phyloP scores from a whole-genome alignment of 2,888 invertebrate genomes.

The Microplitis manilae region DNA sequence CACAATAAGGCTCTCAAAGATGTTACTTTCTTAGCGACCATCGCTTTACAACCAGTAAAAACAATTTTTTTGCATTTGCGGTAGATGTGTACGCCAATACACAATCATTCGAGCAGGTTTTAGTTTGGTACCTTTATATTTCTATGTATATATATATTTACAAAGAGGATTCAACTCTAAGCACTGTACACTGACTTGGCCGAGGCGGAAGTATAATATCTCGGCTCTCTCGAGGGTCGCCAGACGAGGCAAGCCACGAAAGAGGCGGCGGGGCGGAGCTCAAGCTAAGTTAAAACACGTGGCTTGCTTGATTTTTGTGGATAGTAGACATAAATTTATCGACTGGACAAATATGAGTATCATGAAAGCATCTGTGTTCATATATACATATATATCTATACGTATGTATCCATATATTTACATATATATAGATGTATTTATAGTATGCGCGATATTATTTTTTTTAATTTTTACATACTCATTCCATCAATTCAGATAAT shows the following conservation, averaged over 20 bases:
- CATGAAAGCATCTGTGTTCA: background rate
- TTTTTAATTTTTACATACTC: conserved; percentile 13
- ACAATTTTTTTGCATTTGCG: conserved; percentile 9
- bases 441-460: background rate
- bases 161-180: too few relatives aligned
- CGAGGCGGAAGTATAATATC: conserved; percentile 10
- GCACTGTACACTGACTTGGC: background rate
- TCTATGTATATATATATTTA: too few relatives aligned
- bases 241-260: conserved; percentile 18
- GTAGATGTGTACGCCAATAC: conserved; percentile 20
- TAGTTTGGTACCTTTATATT: too few relatives aligned
- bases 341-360: conserved; percentile 9
- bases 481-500: background rate
- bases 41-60: conserved; percentile 14
- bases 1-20: conserved; percentile 50
- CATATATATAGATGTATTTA: background rate
- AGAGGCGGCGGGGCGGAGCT: conserved; percentile 24
- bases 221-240: conserved; percentile 8
- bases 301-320: conserved; percentile 25
- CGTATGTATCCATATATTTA: background rate
- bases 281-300: conserved; percentile 29
- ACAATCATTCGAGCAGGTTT: too few relatives aligned
- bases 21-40: background rate
- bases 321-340: conserved; percentile 25
- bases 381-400: conserved; percentile 4